Evolutionary conservation across 2,113 vertebrate species (phyloP).

Genomic region (Capreolus pygargus): DNA sequence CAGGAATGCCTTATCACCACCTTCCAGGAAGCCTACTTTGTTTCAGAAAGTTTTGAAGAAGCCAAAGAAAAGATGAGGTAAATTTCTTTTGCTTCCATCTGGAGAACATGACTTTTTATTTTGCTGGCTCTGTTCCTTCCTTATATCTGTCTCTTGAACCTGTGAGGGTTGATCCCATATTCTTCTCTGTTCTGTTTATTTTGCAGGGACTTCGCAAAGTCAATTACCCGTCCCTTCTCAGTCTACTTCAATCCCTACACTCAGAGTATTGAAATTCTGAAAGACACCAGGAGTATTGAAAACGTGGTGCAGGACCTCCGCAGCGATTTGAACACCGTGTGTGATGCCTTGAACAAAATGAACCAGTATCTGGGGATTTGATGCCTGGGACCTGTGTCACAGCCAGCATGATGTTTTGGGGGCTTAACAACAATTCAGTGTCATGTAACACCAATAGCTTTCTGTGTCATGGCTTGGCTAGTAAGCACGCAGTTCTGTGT

Average conservation of each 20-base stretch:
- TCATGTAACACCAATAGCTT: constrained; percentile 41
- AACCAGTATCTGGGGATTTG: constrained; percentile 96
- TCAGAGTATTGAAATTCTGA: constrained; percentile 94
- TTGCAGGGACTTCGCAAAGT: constrained; percentile 95
- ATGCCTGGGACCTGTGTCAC: constrained; percentile 53
- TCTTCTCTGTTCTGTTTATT: constrained; percentile 61
- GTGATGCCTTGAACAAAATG: constrained; percentile 97
- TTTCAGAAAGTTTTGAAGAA: constrained; percentile 98
- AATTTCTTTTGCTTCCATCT: constrained; percentile 65
- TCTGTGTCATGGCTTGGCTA: constrained; percentile 70
- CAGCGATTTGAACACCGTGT: constrained; percentile 95
- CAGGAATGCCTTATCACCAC: constrained; percentile 98
- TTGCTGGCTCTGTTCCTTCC: constrained; percentile 1
- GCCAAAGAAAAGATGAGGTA: constrained; percentile 99
- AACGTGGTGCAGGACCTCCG: constrained; percentile 96
- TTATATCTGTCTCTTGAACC: neutral
- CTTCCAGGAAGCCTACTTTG: constrained; percentile 97
- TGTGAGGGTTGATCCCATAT: neutral
- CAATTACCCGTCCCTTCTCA: constrained; percentile 94
- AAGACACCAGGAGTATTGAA: constrained; percentile 95
- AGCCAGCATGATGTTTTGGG: constrained; percentile 40
- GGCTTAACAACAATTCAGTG: constrained; percentile 28
- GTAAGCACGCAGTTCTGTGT: constrained; percentile 68
- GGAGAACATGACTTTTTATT: constrained; percentile 52
- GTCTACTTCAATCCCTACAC: constrained; percentile 99